These are phyloP conservation scores for Lapara coniferarum DNA, from an alignment of 2,888 invertebrate species.

Conservation along the genomic window DNA sequence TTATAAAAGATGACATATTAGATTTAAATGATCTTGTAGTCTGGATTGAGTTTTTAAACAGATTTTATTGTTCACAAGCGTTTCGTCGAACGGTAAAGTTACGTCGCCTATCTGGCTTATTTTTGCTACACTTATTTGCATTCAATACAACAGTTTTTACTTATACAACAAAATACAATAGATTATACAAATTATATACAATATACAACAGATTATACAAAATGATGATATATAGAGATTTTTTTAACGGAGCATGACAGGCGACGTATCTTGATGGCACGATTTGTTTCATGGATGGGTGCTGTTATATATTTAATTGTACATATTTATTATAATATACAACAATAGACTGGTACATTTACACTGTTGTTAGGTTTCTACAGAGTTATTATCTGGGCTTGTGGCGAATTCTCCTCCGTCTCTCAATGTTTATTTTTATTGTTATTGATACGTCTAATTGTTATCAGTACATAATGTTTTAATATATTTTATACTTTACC, in stretches of 20 bases:
- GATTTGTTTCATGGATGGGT: slow-evolving; percentile 78
- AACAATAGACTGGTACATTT: slow-evolving; percentile 82
- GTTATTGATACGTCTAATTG: neutral
- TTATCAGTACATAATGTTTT: neutral
- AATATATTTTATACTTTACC: neutral
- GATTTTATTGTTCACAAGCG: slow-evolving; percentile 76
- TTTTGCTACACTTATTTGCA: slow-evolving; percentile 79
- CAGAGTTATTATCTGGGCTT: slow-evolving; percentile 69
- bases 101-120: slow-evolving; percentile 73
- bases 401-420: slow-evolving; percentile 44
- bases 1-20: slow-evolving; percentile 82
- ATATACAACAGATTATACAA: slow-evolving; percentile 70
- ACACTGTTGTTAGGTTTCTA: slow-evolving; percentile 82
- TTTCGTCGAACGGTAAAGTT: slow-evolving; percentile 52
- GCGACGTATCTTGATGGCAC: slow-evolving; percentile 60
- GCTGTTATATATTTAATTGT: slow-evolving; percentile 81
- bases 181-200: slow-evolving; percentile 60
- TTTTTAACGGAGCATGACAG: slow-evolving; percentile 64
- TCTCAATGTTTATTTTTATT: neutral
- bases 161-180: slow-evolving; percentile 68
- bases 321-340: slow-evolving; percentile 82
- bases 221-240: slow-evolving; percentile 67
- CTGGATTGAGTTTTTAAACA: slow-evolving; percentile 81
- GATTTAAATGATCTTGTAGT: slow-evolving; percentile 81
- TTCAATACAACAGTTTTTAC: slow-evolving; percentile 52